Evolutionary conservation across 2,888 invertebrate genomes (phyloP).

Genomic region (Hydroisotoma schaefferi): DNA sequence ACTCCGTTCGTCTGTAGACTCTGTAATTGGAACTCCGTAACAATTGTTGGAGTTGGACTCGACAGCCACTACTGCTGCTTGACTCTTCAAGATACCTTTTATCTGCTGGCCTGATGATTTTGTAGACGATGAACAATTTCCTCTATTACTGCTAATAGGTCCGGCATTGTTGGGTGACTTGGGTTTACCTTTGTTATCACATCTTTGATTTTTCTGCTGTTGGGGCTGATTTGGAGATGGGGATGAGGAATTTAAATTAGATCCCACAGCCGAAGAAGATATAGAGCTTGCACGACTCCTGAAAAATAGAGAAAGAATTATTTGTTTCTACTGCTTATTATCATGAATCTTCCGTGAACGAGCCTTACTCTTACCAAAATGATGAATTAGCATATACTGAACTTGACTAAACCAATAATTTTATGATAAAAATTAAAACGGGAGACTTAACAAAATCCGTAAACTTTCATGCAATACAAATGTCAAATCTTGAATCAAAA

Average conservation of each 20-base stretch:
- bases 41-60: slow-evolving; percentile 8
- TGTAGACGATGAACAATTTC: too few relatives aligned
- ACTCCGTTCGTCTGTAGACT: slow-evolving; percentile 34
- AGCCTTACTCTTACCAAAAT: too few relatives aligned
- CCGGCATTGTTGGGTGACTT: neutral
- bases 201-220: slow-evolving; percentile 10
- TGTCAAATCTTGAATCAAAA: too few relatives aligned
- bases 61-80: neutral
- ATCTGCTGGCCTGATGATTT: too few relatives aligned
- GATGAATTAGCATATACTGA: too few relatives aligned
- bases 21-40: slow-evolving; percentile 20
- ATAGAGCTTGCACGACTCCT: slow-evolving; percentile 45
- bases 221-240: slow-evolving; percentile 13
- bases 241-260: slow-evolving; percentile 28
- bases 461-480: too few relatives aligned
- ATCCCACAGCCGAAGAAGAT: slow-evolving; percentile 25
- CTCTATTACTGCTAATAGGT: neutral
- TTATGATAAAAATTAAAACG: too few relatives aligned
- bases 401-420: too few relatives aligned
- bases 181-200: neutral
- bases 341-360: too few relatives aligned
- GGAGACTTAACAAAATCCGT: too few relatives aligned
- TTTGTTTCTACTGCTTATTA: too few relatives aligned
- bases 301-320: neutral
- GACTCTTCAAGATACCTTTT: too few relatives aligned